These are phyloP conservation scores for Leptinotarsa texana DNA, from an alignment of 1,140 invertebrate genomes.

Conservation along the genomic window DNA sequence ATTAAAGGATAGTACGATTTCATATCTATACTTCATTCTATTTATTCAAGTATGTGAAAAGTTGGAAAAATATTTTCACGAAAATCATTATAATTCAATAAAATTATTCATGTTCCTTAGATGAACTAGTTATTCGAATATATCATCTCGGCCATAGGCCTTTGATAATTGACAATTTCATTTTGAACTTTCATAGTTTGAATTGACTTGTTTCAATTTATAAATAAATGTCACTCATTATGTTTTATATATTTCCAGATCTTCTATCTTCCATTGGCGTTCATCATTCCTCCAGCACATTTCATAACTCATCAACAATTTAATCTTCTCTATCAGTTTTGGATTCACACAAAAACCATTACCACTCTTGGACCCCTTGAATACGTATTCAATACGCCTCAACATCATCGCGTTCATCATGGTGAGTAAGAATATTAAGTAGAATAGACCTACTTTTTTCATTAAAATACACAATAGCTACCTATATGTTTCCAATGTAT, in stretches of 20 bases:
- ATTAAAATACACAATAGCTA: not conserved
- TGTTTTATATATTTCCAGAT: slow-evolving; percentile 61
- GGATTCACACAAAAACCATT: slow-evolving; percentile 87
- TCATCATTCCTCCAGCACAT: slow-evolving; percentile 81
- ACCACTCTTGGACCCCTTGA: slow-evolving; percentile 79
- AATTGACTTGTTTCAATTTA: too few relatives aligned
- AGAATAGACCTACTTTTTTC: too few relatives aligned
- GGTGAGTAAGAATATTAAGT: slow-evolving; percentile 60
- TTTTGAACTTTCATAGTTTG: too few relatives aligned
- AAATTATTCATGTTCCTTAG: too few relatives aligned
- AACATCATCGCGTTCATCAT: slow-evolving; percentile 89
- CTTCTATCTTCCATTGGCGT: slow-evolving; percentile 83
- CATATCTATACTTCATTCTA: too few relatives aligned
- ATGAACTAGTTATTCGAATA: too few relatives aligned
- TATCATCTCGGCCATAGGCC: too few relatives aligned
- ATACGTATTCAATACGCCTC: slow-evolving; percentile 84
- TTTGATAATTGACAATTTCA: too few relatives aligned
- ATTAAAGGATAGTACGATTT: too few relatives aligned
- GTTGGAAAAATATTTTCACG: too few relatives aligned
- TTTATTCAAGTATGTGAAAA: too few relatives aligned
- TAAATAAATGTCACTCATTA: slow-evolving; percentile 4
- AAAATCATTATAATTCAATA: too few relatives aligned
- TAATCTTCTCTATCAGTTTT: slow-evolving; percentile 88
- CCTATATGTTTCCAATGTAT: not conserved
- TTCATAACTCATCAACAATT: slow-evolving; percentile 85